Percentiles rank a stretch among this genome's conserved stretches.
Conservation (phyloP, 2,797 vertebrate species). For the Sebastes alutus region DNA sequence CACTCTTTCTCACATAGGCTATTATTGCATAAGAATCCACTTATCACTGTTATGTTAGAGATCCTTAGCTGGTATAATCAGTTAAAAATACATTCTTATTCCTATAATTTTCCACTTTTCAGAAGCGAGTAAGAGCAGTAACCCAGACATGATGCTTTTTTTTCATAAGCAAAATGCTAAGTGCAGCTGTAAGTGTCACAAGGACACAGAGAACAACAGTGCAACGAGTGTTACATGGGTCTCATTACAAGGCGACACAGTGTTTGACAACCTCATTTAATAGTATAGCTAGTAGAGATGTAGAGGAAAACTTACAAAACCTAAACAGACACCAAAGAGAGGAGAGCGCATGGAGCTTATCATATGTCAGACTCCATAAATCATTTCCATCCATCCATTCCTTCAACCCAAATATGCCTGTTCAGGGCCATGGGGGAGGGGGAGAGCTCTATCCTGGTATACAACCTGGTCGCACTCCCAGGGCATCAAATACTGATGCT, state of each 20-base stretch:
- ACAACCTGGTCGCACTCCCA: not conserved
- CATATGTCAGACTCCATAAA: not conserved
- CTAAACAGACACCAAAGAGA: conserved; percentile 16
- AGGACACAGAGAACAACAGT: conserved; percentile 29
- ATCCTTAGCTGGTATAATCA: not conserved
- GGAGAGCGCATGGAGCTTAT: not conserved
- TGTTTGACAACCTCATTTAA: conserved; percentile 48
- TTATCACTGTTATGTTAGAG: not conserved
- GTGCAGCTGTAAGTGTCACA: conserved; percentile 18
- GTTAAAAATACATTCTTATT: not conserved
- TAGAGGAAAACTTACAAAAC: conserved; percentile 18
- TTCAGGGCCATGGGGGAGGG: not conserved
- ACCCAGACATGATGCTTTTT: not conserved
- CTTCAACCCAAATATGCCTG: not conserved
- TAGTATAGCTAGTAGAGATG: not conserved
- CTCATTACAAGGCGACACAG: conserved; percentile 44
- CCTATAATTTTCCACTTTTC: conserved; percentile 9
- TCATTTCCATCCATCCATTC: conserved; percentile 12
- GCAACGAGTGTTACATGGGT: conserved; percentile 14
- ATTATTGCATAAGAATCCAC: not conserved
- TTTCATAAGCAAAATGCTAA: conserved; percentile 32
- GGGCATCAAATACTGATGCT: no score
- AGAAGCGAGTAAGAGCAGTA: not conserved
- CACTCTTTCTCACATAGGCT: not conserved
- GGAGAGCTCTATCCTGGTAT: not conserved